phyloP scores from a whole-genome alignment of 2,888 invertebrate species.

The Cephus pygmeus region DNA sequence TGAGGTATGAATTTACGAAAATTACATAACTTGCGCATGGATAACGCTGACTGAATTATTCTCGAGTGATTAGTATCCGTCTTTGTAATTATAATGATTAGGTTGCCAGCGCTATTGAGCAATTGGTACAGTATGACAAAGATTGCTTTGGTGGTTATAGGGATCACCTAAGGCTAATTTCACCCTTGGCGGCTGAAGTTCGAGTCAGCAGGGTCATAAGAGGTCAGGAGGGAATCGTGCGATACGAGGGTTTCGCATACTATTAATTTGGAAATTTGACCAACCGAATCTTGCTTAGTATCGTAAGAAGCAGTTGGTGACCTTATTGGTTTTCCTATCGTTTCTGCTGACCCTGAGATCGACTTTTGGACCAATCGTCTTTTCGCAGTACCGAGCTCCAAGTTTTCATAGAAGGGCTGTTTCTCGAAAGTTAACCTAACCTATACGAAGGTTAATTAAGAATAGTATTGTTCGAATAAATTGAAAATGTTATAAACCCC shows the following conservation, averaged over 20 bases:
- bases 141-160: not conserved
- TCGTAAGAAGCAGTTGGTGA: not conserved
- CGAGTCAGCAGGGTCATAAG: not conserved
- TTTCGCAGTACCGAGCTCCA: not conserved
- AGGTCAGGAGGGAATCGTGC: not conserved
- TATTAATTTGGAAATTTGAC: not conserved
- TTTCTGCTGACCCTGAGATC: not conserved
- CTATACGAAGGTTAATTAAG: not conserved
- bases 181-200: not conserved
- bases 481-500: not conserved
- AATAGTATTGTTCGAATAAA: not conserved
- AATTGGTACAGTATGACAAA: not conserved
- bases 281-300: not conserved
- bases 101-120: not conserved
- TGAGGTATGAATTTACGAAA: not conserved
- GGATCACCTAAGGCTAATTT: not conserved
- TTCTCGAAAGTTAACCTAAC: not conserved
- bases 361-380: not conserved
- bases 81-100: not conserved
- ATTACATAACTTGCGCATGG: not conserved
- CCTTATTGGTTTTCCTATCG: not conserved
- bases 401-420: not conserved
- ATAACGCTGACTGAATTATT: not conserved
- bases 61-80: not conserved
- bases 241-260: not conserved